Evolutionary conservation across 2,113 vertebrate species (phyloP), one percentile per base, ranked within the genome.

Genomic region (Verasper variegatus): DNA sequence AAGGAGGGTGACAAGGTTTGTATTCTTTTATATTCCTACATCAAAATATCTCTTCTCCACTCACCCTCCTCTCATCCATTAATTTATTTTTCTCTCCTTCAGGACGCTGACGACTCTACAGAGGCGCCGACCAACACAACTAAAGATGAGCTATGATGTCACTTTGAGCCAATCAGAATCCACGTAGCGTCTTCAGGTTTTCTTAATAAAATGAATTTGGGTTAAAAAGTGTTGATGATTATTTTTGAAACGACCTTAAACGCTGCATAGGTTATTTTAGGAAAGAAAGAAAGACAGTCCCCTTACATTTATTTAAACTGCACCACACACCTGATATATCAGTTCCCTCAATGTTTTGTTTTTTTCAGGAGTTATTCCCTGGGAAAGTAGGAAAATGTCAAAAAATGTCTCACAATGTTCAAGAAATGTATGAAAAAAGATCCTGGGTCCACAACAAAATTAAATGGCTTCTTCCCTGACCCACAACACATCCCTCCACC

Each of bases 141-240:
- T 23, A 91, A 84, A 85, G 93, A 93, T 3, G 93, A 94, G 69
- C 90, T 94, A 65, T 94, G 81, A 94, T 74, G 21, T 61, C 66
- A 9, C 1, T 51, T 51, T 18, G 47, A 18, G 47, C 69, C 71
- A 72, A 63, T 88, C 58, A 59, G 59, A 65, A 80, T 72, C 74
- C 8, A 87, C n/a, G 7, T 54, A 21, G 52, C 52, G 11, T 20
- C 21, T 56, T 82, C 14, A 51, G 51, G 10, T 81, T 82, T 69
- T 80, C 89, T 66, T 83, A 91, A 85, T 87, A 90, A 85, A 91
- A 86, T 17, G 9, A 9, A 65, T 60, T 83, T 64, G 59, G 42
- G 15, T 69, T 63, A 73, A 13, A 64, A 70, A 14, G 1, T 68
- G 14, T 55, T 1, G 21, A 13, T 68, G 5, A 40, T 14, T 69